These are phyloP conservation scores for Lasioglossum figueresi DNA, from an alignment of 2,888 invertebrate species.

Conservation along the genomic window DNA sequence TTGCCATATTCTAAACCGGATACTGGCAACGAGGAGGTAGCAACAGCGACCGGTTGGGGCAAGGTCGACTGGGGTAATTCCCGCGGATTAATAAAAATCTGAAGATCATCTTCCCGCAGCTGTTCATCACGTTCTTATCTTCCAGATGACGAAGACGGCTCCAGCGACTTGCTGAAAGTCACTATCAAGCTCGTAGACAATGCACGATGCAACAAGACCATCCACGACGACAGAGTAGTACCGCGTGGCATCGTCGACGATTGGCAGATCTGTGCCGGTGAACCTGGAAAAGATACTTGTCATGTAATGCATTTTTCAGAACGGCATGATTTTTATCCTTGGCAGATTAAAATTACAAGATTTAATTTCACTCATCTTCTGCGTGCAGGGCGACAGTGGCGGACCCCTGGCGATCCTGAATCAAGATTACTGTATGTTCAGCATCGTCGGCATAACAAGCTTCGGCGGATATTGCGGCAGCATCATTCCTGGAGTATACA, in stretches of 20 bases:
- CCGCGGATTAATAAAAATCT: background rate
- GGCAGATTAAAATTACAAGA: background rate
- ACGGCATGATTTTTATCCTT: background rate
- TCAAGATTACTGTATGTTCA: conserved; percentile 84
- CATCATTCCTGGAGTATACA: conserved; percentile 86
- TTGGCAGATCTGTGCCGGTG: conserved; percentile 86
- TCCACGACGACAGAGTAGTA: conserved; percentile 76
- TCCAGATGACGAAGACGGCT: conserved; percentile 76
- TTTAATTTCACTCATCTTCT: background rate
- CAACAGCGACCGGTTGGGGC: conserved; percentile 85
- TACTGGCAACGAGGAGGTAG: conserved; percentile 62
- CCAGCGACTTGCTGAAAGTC: conserved; percentile 85
- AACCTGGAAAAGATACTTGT: conserved; percentile 85
- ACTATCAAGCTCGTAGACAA: conserved; percentile 82
- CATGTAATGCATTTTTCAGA: conserved; percentile 78
- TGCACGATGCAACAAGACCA: conserved; percentile 81
- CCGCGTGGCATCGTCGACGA: conserved; percentile 83
- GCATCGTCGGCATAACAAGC: conserved; percentile 85
- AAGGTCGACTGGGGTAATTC: conserved; percentile 75
- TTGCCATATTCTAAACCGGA: conserved; percentile 70
- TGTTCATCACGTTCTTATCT: background rate
- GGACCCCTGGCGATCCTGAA: conserved; percentile 86
- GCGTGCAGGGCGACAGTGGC: conserved; percentile 87
- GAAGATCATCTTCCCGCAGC: background rate
- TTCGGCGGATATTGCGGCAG: conserved; percentile 84